A percentile compares a stretch with the other conserved stretches of the same genome.
Evolutionary conservation across 2,113 vertebrate genomes (phyloP).

Genomic region (Euleptes europaea): DNA sequence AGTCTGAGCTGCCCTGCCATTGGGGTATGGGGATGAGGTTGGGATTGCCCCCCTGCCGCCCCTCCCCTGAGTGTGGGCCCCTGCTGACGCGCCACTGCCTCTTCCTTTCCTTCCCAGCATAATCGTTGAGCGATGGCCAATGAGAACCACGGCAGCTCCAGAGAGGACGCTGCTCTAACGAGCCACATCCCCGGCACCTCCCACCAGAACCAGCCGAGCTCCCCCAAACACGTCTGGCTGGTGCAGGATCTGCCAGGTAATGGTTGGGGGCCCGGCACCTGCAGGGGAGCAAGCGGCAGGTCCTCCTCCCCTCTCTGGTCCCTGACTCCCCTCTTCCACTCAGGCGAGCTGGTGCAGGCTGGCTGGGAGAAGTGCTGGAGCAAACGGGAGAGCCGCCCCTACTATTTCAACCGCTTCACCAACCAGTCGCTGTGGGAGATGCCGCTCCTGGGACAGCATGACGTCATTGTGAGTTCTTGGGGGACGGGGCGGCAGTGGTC

Average conservation of each 20-base stretch:
- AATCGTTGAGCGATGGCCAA: conserved; percentile 90
- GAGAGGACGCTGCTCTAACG: conserved; percentile 84
- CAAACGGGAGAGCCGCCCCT: conserved; percentile 92
- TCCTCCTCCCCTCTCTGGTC: neutral
- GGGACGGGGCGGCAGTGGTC: accelerated
- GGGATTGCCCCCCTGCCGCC: no score
- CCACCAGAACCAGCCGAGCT: conserved; percentile 86
- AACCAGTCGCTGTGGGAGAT: conserved; percentile 99
- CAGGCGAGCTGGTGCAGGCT: conserved; percentile 96
- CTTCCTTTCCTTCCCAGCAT: conserved; percentile 57
- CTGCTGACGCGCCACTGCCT: neutral
- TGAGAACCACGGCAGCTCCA: conserved; percentile 90
- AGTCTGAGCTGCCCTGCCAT: no score
- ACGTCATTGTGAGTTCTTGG: conserved; percentile 90
- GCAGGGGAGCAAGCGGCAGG: accelerated
- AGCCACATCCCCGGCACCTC: conserved; percentile 87
- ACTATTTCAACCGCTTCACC: conserved; percentile 98
- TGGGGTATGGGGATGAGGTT: no score
- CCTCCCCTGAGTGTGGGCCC: no score
- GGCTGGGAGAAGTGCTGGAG: conserved; percentile 99
- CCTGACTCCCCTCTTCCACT: conserved; percentile 21
- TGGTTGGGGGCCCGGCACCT: no score
- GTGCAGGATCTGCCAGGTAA: conserved; percentile 94
- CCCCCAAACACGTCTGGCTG: conserved; percentile 87
- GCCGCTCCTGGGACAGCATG: conserved; percentile 94